Evolutionary conservation across 2,797 vertebrate genomes (phyloP).

Genomic region (Anguilla anguilla): DNA sequence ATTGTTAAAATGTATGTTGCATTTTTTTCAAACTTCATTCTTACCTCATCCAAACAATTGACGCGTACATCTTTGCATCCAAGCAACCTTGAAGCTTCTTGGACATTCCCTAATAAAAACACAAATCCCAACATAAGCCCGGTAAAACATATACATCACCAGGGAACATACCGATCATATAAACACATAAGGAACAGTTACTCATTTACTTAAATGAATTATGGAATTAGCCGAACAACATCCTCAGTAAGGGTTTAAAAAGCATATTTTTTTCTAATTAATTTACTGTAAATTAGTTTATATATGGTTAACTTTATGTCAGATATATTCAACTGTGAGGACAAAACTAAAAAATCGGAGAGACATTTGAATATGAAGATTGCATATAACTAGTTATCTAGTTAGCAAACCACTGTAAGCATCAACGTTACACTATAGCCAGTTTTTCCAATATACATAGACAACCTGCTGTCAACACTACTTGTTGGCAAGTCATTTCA

Average conservation of each 20-base stretch:
- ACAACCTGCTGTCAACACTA: neutral
- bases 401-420: neutral
- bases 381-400: neutral
- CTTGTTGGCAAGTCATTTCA: neutral
- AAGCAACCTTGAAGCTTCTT: constrained; percentile 87
- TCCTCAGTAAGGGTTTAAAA: too few relatives aligned
- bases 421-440: neutral
- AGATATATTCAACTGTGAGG: neutral
- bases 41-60: constrained; percentile 98
- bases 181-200: neutral
- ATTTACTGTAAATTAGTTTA: neutral
- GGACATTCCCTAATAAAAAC: constrained; percentile 80
- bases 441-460: neutral
- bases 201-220: neutral
- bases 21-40: neutral
- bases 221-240: too few relatives aligned
- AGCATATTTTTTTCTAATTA: too few relatives aligned
- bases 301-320: neutral
- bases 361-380: neutral
- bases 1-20: neutral
- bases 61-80: constrained; percentile 93
- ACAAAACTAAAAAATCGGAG: neutral
- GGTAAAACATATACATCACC: neutral
- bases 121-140: neutral
- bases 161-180: neutral